These are phyloP conservation scores for Dendrocopos noguchii DNA, from an alignment of 2,113 vertebrate genomes.

Conservation along the genomic window DNA sequence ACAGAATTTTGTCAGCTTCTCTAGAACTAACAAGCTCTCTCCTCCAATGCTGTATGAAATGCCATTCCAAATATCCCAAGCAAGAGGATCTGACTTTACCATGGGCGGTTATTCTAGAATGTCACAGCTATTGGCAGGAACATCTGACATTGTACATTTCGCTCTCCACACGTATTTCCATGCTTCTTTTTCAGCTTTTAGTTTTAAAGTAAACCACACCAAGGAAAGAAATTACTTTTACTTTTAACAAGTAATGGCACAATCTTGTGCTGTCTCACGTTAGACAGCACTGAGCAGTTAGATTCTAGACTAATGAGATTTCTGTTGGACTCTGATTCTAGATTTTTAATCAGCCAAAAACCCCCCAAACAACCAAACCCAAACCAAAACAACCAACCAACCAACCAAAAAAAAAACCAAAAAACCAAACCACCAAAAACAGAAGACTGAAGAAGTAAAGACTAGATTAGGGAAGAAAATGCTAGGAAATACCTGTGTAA, in stretches of 20 bases:
- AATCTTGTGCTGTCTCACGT: background rate
- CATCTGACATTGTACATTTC: background rate
- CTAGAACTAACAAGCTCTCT: background rate
- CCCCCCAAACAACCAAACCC: too few relatives aligned
- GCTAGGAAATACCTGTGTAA: background rate
- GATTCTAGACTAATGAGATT: background rate
- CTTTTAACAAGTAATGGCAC: background rate
- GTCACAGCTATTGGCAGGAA: background rate
- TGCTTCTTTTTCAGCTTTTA: background rate
- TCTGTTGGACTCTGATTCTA: background rate
- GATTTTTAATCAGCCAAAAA: background rate
- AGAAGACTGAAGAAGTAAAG: background rate
- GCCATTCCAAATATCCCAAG: background rate
- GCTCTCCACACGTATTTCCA: background rate
- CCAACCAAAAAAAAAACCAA: background rate
- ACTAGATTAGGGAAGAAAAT: background rate
- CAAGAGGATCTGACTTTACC: background rate
- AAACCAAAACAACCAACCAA: too few relatives aligned
- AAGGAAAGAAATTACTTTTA: background rate
- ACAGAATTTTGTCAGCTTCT: background rate
- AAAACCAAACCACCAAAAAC: background rate
- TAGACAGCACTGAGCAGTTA: background rate
- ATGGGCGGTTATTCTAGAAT: background rate
- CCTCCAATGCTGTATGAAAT: background rate
- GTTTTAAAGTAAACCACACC: background rate